These are phyloP conservation scores for Folsomia candida DNA, from an alignment of 2,888 invertebrate genomes.

Conservation along the genomic window DNA sequence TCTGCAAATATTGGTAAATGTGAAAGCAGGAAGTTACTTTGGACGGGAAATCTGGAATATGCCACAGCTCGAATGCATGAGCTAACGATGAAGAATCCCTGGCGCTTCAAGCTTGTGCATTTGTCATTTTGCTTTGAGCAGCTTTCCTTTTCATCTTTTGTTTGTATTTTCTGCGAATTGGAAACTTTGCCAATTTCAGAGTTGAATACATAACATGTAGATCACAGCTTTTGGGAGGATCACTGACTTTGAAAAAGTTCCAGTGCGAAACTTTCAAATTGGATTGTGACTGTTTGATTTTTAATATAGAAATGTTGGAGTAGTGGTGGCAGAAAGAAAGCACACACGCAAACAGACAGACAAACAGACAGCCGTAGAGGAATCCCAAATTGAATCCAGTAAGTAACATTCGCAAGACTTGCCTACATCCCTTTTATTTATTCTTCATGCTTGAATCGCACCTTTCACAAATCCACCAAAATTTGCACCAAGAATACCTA, in stretches of 20 bases:
- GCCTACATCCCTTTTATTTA: too few species aligned
- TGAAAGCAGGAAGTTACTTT: slow-evolving; percentile 7
- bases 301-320: too few species aligned
- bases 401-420: too few species aligned
- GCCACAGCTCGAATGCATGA: neutral
- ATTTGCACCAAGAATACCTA: too few species aligned
- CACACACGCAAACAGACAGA: too few species aligned
- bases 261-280: neutral
- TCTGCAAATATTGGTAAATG: too few species aligned
- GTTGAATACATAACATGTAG: neutral
- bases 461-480: too few species aligned
- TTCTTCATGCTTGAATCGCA: too few species aligned
- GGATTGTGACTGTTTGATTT: neutral
- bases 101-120: neutral
- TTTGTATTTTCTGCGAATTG: neutral
- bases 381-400: too few species aligned
- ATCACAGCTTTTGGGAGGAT: neutral
- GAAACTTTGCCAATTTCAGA: neutral
- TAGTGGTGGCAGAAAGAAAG: too few species aligned
- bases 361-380: too few species aligned
- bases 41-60: neutral
- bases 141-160: neutral
- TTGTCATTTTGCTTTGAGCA: neutral
- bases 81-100: neutral
- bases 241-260: neutral